Conservation (phyloP, 2,888 invertebrate genomes). For the Sicus ferrugineus region DNA sequence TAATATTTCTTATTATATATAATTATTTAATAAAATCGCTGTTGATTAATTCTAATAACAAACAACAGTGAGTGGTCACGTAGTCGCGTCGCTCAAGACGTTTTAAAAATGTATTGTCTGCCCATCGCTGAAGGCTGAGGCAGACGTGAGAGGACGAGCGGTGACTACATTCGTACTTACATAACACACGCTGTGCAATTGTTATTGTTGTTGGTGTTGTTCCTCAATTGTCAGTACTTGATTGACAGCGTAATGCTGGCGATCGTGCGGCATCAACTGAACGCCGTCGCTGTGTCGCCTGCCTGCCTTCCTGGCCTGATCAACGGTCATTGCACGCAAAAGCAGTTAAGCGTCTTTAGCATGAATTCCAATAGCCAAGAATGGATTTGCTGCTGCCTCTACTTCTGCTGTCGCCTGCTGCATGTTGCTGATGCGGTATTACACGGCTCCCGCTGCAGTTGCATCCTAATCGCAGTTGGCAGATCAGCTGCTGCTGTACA, state of each 20-base stretch:
- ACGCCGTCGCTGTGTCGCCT: neutral
- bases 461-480: slow-evolving; percentile 5
- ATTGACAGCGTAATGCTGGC: slow-evolving; percentile 10
- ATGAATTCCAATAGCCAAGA: slow-evolving; percentile 24
- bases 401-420: neutral
- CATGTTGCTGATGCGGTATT: neutral
- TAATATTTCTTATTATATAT: too few relatives aligned
- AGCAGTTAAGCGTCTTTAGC: slow-evolving; percentile 33
- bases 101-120: neutral
- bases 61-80: too few relatives aligned
- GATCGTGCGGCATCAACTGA: neutral
- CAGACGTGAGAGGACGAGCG: neutral
- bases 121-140: too few relatives aligned
- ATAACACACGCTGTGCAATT: slow-evolving; percentile 50
- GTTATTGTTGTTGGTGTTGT: slow-evolving; percentile 45
- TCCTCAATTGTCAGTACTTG: slow-evolving; percentile 38
- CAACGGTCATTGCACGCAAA: slow-evolving; percentile 39
- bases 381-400: neutral
- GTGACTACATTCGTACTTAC: slow-evolving; percentile 50
- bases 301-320: neutral
- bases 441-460: too few relatives aligned
- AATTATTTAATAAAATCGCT: too few relatives aligned
- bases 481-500: neutral
- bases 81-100: too few relatives aligned
- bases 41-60: too few relatives aligned